Evolutionary conservation across 92 coral and sea anemone genomes (phyloP), one percentile per base, ranked within the genome.

Genomic region (Scolanthus callimorphus): DNA sequence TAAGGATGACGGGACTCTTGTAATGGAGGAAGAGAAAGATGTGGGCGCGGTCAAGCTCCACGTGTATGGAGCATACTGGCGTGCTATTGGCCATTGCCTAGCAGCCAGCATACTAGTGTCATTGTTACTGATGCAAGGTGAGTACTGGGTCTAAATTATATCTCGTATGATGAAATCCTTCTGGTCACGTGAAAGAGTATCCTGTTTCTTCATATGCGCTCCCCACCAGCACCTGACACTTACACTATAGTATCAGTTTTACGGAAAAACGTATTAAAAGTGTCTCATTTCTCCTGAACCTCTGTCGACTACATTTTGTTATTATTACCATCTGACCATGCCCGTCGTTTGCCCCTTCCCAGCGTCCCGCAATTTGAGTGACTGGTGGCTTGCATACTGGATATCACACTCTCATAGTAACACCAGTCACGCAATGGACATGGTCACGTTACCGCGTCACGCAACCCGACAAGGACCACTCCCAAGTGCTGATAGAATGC

Each of bases 371-470:
- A 94, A 88, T 64, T 62, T 94, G 27, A 84, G 99, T 13, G 99
- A 94, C 58, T 94, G 99, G 99, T 94, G 99, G 99, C 72, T 94
- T 9, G 94, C 99, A 2, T 81, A 94, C 71, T 94, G 99, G 99
- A 94, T 94, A 55, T 89, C 97, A 12, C 99, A 94, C 66, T 63
- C 91, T 6, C 50, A 62, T 25, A 29, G 76, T 55, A 23, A 50
- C 22, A 46, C 22, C 52, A 19, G 22, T 63, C 39, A 22, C 75
- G 41, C 59, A 68, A 39, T 21, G 41, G 11, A 69, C 57, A 17
- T 19, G 37, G 44, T 22, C 25, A 20, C 47, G 31, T 48, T 12
- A 9, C 8, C 60, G 39, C 29, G 19, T 47, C 56, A 29, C 75
- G 62, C 17, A 2, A 6, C 49, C 12, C 25, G 22, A 23, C 63